Evolutionary conservation across 2,888 invertebrate genomes (phyloP).

Genomic region (Drosophila vallismaia): DNA sequence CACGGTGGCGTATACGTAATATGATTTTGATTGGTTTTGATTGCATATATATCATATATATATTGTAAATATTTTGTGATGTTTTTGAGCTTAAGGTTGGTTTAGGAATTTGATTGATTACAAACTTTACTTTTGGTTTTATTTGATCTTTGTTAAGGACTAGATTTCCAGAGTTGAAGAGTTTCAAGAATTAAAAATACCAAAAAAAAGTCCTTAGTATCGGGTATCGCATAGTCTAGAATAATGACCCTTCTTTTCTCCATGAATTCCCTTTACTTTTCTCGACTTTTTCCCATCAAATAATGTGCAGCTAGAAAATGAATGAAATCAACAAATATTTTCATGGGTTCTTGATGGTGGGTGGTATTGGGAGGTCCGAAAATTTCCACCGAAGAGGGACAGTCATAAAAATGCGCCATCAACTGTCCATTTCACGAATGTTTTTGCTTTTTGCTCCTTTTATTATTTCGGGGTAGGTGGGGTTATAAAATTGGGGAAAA

Average conservation of each 20-base stretch:
- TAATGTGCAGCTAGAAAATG: conserved; percentile 10
- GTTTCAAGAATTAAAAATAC: too few relatives aligned
- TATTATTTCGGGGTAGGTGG: background rate
- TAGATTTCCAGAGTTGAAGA: too few relatives aligned
- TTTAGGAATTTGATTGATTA: too few relatives aligned
- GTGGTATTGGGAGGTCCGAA: background rate
- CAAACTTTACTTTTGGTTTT: too few relatives aligned
- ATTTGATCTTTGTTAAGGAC: too few relatives aligned
- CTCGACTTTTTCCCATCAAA: conserved; percentile 18
- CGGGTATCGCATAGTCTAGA: too few relatives aligned
- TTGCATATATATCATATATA: background rate
- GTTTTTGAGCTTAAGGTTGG: too few relatives aligned
- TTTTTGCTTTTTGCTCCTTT: conserved; percentile 26
- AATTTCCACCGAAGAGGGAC: background rate
- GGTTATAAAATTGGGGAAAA: too few relatives aligned
- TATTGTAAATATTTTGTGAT: background rate
- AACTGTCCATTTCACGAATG: conserved; percentile 44
- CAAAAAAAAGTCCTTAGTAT: too few relatives aligned
- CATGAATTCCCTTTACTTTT: background rate
- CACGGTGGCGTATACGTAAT: conserved; percentile 65
- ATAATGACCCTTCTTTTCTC: too few relatives aligned
- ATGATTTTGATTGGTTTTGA: conserved; percentile 74
- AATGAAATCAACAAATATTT: conserved; percentile 39
- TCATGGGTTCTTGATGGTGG: conserved; percentile 11
- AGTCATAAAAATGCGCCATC: conserved; percentile 39